A percentile compares a stretch with the other conserved stretches of the same genome.
Conservation (phyloP, 2,797 vertebrate genomes). For the Limosa lapponica region DNA sequence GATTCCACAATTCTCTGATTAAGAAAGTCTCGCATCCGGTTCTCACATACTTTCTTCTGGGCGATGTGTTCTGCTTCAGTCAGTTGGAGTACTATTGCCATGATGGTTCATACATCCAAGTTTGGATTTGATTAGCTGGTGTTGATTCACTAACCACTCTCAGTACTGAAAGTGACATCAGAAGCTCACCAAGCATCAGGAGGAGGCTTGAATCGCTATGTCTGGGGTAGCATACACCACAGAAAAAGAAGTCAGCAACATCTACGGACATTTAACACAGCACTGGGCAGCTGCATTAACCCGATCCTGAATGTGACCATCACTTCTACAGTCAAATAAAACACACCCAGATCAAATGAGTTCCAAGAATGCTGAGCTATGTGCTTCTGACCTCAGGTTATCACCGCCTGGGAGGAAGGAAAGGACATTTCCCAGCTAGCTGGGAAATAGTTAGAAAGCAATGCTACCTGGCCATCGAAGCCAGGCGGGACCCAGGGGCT, state of each 20-base stretch:
- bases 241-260: neutral
- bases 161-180: slow-evolving; percentile 13
- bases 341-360: neutral
- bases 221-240: neutral
- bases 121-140: slow-evolving; percentile 48
- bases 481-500: neutral
- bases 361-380: neutral
- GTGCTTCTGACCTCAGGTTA: neutral
- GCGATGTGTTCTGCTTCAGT: neutral
- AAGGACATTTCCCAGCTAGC: neutral
- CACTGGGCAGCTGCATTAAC: neutral
- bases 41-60: slow-evolving; percentile 40
- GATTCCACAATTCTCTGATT: slow-evolving; percentile 28
- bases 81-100: neutral
- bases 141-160: slow-evolving; percentile 43
- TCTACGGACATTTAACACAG: neutral
- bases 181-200: neutral
- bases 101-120: neutral
- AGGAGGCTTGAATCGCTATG: neutral
- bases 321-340: neutral
- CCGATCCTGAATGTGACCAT: neutral
- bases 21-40: neutral
- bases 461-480: neutral
- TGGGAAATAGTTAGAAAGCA: neutral
- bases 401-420: neutral